Percentiles rank a stretch among this genome's conserved stretches.
Evolutionary conservation across 2,888 invertebrate species (phyloP).

Genomic region (Stenolophus ochropezus): DNA sequence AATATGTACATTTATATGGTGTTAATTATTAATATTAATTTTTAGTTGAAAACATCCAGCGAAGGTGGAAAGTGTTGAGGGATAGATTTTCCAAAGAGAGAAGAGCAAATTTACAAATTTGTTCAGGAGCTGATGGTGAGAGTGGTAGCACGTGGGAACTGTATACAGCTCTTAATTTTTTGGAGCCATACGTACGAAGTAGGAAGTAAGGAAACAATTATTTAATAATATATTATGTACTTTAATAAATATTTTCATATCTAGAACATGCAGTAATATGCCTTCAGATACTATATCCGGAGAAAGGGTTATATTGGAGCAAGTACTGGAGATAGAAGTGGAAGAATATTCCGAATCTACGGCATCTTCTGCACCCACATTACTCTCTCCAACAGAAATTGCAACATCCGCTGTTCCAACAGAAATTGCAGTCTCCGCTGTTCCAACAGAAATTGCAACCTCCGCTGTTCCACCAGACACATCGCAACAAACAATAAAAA

Average conservation of each 20-base stretch:
- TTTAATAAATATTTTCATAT: constrained; percentile 2
- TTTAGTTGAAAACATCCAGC: too few relatives aligned
- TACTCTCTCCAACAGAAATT: neutral
- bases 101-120: neutral
- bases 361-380: neutral
- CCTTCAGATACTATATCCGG: too few relatives aligned
- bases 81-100: neutral
- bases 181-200: neutral
- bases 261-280: constrained; percentile 4
- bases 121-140: neutral
- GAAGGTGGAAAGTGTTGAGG: too few relatives aligned
- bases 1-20: too few relatives aligned
- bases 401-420: neutral
- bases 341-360: too few relatives aligned
- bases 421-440: neutral
- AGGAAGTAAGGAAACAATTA: constrained; percentile 5
- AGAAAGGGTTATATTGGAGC: neutral
- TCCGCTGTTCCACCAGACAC: neutral
- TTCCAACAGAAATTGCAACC: neutral
- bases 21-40: too few relatives aligned
- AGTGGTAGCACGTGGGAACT: neutral
- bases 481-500: too few relatives aligned
- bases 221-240: neutral
- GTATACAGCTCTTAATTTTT: neutral
- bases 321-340: neutral